phyloP scores from a whole-genome alignment of 2,113 vertebrate species.

The Barnardius zonarius region DNA sequence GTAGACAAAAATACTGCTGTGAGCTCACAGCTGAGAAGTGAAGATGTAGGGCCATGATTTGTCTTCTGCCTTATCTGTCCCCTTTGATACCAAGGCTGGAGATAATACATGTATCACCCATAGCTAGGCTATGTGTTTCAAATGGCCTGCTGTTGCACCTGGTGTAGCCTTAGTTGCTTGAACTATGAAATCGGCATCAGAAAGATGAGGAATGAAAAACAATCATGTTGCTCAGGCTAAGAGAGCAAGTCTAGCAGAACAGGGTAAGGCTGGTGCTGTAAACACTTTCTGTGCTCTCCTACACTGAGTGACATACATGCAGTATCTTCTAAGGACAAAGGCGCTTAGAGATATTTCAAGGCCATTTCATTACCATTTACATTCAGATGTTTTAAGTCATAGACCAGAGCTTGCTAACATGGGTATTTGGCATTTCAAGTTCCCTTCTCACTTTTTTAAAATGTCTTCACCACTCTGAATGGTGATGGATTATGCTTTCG shows the following conservation, averaged over 20 bases:
- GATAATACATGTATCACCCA: background rate
- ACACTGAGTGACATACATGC: background rate
- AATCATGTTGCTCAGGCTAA: background rate
- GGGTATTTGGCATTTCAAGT: background rate
- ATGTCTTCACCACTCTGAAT: background rate
- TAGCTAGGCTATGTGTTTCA: background rate
- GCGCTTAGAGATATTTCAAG: background rate
- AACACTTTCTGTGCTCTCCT: background rate
- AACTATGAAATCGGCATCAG: conserved; percentile 1
- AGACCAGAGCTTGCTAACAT: background rate
- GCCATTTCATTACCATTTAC: background rate
- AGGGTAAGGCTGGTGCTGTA: background rate
- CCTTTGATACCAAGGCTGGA: background rate
- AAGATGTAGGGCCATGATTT: background rate
- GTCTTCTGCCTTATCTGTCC: background rate
- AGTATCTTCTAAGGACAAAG: background rate
- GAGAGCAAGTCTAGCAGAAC: background rate
- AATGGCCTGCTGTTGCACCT: background rate
- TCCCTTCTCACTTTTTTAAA: background rate
- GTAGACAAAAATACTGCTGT: background rate
- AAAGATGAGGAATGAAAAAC: background rate
- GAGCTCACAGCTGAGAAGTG: background rate
- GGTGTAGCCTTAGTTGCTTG: background rate
- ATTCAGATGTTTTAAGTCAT: background rate
- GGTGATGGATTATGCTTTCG: background rate